Conservation (phyloP, 2,888 invertebrate genomes). For the Tenthredo notha region DNA sequence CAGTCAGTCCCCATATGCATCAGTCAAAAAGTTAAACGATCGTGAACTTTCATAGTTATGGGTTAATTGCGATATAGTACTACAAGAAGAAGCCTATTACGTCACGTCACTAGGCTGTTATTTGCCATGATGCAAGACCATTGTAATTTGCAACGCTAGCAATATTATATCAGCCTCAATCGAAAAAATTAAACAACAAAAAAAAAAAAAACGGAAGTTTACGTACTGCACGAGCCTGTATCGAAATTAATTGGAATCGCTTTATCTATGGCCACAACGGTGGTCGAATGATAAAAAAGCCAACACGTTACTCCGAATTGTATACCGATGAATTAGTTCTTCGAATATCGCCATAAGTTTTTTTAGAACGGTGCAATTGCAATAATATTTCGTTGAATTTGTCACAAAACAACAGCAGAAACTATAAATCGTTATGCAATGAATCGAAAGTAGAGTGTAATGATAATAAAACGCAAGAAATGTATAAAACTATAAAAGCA, state of each 20-base stretch:
- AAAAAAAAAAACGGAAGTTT: neutral
- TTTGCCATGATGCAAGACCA: neutral
- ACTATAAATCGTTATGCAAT: neutral
- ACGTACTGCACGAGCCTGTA: neutral
- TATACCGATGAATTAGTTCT: neutral
- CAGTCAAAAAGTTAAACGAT: constrained; percentile 41
- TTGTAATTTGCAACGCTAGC: constrained; percentile 5
- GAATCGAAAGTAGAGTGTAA: neutral
- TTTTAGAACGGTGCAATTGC: neutral
- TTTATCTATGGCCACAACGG: neutral
- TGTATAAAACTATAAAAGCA: neutral
- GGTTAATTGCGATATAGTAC: neutral
- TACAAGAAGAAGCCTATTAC: neutral
- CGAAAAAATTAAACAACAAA: neutral
- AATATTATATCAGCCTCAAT: neutral
- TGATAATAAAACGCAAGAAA: neutral
- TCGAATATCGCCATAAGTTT: neutral
- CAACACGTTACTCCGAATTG: neutral
- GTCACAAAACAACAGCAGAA: neutral
- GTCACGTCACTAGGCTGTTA: neutral
- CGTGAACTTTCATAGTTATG: constrained; percentile 13
- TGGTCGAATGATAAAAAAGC: neutral
- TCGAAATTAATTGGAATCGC: neutral
- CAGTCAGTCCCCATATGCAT: neutral
- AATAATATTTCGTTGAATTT: neutral